phyloP scores from a whole-genome alignment of 2,797 vertebrate species.

The Iguana delicatissima region DNA sequence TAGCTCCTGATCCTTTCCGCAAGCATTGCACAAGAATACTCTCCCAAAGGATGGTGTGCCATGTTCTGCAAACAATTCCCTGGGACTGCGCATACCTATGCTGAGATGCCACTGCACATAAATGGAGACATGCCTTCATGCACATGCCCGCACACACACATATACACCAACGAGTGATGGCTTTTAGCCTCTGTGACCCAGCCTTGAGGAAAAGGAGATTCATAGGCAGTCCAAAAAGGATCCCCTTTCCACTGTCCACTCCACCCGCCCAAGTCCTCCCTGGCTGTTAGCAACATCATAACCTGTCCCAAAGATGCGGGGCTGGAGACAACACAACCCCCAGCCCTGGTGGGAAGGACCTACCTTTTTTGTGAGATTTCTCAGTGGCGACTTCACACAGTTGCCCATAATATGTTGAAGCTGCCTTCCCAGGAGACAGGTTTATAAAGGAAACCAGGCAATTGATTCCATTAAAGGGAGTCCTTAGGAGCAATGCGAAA shows the following conservation, averaged over 20 bases:
- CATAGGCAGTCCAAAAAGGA: conserved; percentile 39
- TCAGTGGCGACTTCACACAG: conserved; percentile 96
- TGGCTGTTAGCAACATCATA: not conserved
- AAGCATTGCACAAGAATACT: not conserved
- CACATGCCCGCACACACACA: not conserved
- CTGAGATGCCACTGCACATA: not conserved
- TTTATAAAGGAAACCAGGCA: conserved; percentile 75
- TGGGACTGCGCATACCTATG: not conserved
- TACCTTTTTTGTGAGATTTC: conserved; percentile 98
- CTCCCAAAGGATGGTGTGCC: not conserved
- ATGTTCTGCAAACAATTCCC: not conserved
- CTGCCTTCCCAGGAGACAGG: conserved; percentile 72
- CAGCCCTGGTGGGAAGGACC: conserved; percentile 72
- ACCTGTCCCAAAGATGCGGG: conserved; percentile 43
- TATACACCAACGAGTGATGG: not conserved
- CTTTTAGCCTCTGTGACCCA: conserved; percentile 4
- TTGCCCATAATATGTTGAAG: conserved; percentile 90
- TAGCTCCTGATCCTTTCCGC: not conserved
- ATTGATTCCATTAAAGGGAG: conserved; percentile 80
- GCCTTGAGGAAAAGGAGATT: not conserved
- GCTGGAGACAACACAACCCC: conserved; percentile 12
- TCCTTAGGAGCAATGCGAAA: conserved; percentile 75
- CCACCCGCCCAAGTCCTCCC: not conserved
- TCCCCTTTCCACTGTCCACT: not conserved
- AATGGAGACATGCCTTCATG: not conserved